Percentiles rank a stretch among this genome's conserved stretches.
Conservation (phyloP, 2,113 vertebrate genomes). For the Pteropus alecto region DNA sequence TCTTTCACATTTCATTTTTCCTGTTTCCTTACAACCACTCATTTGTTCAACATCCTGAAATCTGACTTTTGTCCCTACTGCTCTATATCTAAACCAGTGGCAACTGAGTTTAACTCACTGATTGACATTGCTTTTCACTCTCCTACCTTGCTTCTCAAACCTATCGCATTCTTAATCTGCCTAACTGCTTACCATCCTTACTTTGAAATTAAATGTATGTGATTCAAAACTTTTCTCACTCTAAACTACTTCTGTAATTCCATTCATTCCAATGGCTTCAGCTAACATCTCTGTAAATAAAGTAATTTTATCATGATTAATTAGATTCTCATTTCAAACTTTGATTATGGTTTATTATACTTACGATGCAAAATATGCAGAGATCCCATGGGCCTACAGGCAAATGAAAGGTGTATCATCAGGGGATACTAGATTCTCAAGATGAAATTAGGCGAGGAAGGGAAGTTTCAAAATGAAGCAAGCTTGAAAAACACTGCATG, state of each 20-base stretch:
- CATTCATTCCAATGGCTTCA: not conserved
- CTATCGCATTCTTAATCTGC: not conserved
- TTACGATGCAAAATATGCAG: not conserved
- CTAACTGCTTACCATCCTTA: not conserved
- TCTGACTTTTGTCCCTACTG: not conserved
- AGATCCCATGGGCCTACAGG: not conserved
- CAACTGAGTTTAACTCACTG: not conserved
- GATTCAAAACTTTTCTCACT: not conserved
- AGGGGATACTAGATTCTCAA: not conserved
- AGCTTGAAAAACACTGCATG: not conserved
- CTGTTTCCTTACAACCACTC: not conserved
- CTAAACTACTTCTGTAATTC: not conserved
- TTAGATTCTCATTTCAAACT: slow-evolving; percentile 3
- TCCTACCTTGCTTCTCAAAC: not conserved
- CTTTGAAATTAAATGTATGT: not conserved
- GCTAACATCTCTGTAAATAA: not conserved
- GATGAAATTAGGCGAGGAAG: not conserved
- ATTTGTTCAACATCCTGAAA: not conserved
- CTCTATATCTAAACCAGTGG: not conserved
- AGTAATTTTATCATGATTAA: not conserved
- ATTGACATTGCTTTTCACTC: not conserved
- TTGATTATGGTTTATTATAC: not conserved
- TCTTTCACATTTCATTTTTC: not conserved
- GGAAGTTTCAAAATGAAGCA: not conserved
- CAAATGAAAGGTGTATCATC: not conserved